Base-by-base conservation (phyloP, 2,113 vertebrate species). In the Machaerirhynchus nigripectus region DNA sequence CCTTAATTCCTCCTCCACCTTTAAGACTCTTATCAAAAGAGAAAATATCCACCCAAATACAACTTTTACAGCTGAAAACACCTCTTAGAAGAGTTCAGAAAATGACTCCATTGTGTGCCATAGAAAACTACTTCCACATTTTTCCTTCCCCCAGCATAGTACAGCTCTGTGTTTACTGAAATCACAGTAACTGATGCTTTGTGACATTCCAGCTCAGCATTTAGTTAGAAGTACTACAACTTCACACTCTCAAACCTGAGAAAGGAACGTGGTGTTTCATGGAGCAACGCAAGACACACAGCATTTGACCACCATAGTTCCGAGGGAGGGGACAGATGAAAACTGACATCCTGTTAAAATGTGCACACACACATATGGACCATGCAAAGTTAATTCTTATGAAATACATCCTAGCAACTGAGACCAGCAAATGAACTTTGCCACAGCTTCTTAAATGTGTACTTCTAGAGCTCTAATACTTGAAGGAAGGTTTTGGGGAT, bases 261-360 rank as follows among this genome's bases (percentile, higher is more conserved):
- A 74, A 91, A 77, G 40, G n/a, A 84, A 74, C 50, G 84, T 50
- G 59, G 15, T 35, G 35, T 39, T 85, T 52, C 78, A 42, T 30
- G 49, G 14, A 80, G 67, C 44, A 64, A 30, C 15, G 7, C 17
- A n/a, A 68, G 52, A 73, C 50, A 40, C 0, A 0, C 67, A 37
- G 53, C 16, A 71, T 83, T 75, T 83, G 75, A 95, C 89, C 57
- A 55, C 70, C 79, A 71, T 87, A 86, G 59, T 35, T 49, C 56
- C 0, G 2, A 94, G 76, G 76, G 3, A 77, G 50, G 49, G 46
- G 64, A 81, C 26, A 90, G 90, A 87, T 53, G 82, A 91, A 87
- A 90, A 82, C 28, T 82, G 82, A 90, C 92, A 94, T 88, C 70
- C 46, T 91, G 53, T 39, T 92, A 91, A 94, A 93, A 88, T 33